Percentiles rank a stretch among this genome's conserved stretches.
These are phyloP conservation scores for Galeruca laticollis DNA, from an alignment of 2,888 invertebrate species.

Conservation along the genomic window DNA sequence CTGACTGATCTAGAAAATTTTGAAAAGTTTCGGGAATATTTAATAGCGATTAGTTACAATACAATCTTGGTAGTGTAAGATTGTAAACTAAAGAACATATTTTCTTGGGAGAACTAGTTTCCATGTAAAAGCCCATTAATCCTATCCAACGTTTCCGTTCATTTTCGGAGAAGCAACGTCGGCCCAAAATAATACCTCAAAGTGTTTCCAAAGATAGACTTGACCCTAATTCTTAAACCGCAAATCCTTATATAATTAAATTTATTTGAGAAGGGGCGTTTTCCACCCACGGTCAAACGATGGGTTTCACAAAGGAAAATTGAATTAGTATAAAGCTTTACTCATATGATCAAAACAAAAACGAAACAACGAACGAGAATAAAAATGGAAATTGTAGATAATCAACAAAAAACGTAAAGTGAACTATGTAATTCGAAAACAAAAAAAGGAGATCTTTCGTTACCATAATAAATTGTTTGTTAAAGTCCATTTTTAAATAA, in stretches of 20 bases:
- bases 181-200: conserved; percentile 30
- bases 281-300: conserved; percentile 25
- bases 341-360: conserved; percentile 12
- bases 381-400: conserved; percentile 15
- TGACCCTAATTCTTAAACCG: conserved; percentile 43
- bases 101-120: neutral
- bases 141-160: neutral
- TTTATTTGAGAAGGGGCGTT: conserved; percentile 34
- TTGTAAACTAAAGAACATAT: neutral
- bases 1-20: too few relatives aligned
- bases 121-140: conserved; percentile 10
- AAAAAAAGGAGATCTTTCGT: too few relatives aligned
- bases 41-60: too few relatives aligned
- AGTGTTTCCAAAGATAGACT: conserved; percentile 41
- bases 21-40: too few relatives aligned
- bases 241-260: conserved; percentile 43
- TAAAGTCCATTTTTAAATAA: too few relatives aligned
- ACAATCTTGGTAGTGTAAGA: neutral
- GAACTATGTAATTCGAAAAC: neutral
- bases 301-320: conserved; percentile 19
- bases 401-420: neutral
- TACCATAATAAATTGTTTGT: too few relatives aligned
- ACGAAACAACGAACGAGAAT: conserved; percentile 14
- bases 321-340: conserved; percentile 18
- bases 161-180: neutral